These are phyloP conservation scores for Octomys mimax DNA, from an alignment of 2,797 vertebrate species.

Conservation along the genomic window DNA sequence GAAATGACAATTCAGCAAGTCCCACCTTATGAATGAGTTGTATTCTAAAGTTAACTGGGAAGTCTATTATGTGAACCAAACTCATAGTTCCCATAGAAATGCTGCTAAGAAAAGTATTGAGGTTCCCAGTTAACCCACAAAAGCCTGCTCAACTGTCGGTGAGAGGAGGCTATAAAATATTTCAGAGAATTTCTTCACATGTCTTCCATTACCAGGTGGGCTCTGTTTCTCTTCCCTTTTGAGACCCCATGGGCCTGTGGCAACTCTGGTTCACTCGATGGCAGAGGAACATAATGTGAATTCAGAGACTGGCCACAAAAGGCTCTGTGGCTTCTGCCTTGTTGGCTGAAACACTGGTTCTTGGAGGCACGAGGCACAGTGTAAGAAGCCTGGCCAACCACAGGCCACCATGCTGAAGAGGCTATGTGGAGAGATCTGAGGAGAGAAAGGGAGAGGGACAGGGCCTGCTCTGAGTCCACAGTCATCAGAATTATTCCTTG, in stretches of 20 bases:
- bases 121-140: constrained; percentile 72
- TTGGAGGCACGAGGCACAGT: not conserved
- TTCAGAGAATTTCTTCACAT: constrained; percentile 61
- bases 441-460: not conserved
- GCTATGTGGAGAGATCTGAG: not conserved
- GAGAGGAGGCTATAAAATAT: constrained; percentile 62
- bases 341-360: constrained; percentile 3
- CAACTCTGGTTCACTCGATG: not conserved
- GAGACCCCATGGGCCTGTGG: not conserved
- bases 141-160: constrained; percentile 63
- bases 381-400: not conserved
- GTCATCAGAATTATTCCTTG: not conserved
- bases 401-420: not conserved
- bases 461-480: not conserved
- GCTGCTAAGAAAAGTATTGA: constrained; percentile 61
- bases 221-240: constrained; percentile 4
- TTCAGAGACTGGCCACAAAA: constrained; percentile 51
- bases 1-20: constrained; percentile 55
- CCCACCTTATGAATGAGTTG: constrained; percentile 63
- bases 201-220: constrained; percentile 49
- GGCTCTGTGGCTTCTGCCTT: constrained; percentile 3
- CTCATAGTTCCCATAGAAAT: constrained; percentile 76
- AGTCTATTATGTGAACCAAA: constrained; percentile 71
- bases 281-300: not conserved
- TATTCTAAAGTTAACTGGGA: constrained; percentile 64